Evolutionary conservation across 2,888 invertebrate species (phyloP).

Genomic region (Drepanosiphum platanoidis): DNA sequence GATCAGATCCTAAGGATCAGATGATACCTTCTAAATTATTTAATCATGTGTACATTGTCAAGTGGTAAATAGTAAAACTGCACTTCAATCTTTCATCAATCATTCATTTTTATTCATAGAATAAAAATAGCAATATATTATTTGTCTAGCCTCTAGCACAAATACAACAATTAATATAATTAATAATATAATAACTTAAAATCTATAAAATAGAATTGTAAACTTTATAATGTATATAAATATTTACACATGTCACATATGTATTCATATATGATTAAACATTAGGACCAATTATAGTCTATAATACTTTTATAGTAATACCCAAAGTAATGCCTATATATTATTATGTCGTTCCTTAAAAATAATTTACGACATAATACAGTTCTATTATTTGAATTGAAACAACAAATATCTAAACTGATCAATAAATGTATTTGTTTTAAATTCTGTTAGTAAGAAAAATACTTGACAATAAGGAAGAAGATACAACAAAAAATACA

Average conservation of each 20-base stretch:
- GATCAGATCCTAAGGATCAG: slow-evolving; percentile 15
- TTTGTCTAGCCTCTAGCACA: not conserved
- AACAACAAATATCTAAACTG: not conserved
- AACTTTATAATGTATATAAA: not conserved
- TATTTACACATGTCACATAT: not conserved
- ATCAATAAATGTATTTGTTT: not conserved
- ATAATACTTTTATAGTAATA: not conserved
- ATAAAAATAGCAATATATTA: not conserved
- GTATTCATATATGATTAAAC: not conserved
- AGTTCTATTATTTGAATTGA: not conserved
- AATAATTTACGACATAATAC: slow-evolving; percentile 44
- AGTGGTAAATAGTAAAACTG: slow-evolving; percentile 14
- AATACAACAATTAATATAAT: not conserved
- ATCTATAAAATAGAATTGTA: too few relatives aligned
- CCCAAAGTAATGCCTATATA: not conserved
- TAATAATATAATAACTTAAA: not conserved
- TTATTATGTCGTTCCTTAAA: slow-evolving; percentile 22
- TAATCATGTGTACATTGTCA: slow-evolving; percentile 32
- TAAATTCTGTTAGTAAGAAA: too few relatives aligned
- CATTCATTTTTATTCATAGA: not conserved
- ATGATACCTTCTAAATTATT: slow-evolving; percentile 13
- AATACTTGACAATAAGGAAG: too few relatives aligned
- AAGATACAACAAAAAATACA: too few relatives aligned
- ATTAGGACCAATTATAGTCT: not conserved
- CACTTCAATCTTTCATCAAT: slow-evolving; percentile 20